Conservation (phyloP, 1,140 invertebrate genomes). For the Pachypeltis micranthus region DNA sequence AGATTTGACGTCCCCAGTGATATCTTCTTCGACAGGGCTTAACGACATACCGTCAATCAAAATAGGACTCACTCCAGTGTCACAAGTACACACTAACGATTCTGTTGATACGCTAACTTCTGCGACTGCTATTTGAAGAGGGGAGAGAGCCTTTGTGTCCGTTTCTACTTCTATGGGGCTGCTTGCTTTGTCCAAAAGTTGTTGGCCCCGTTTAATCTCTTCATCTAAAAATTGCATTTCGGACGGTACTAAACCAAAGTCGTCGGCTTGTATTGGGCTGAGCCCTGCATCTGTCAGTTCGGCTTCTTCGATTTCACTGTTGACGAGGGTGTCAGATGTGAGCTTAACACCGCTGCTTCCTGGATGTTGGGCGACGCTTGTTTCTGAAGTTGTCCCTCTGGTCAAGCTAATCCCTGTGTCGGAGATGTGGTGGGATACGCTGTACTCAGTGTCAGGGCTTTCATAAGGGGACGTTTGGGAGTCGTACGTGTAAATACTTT, state of each 20-base stretch:
- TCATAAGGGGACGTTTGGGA: slow-evolving; percentile 31
- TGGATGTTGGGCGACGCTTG: slow-evolving; percentile 33
- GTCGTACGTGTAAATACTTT: slow-evolving; percentile 38
- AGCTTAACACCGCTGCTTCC: slow-evolving; percentile 26
- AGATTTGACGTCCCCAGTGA: slow-evolving; percentile 37
- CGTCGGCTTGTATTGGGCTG: slow-evolving; percentile 42
- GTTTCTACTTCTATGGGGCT: slow-evolving; percentile 37
- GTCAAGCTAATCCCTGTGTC: slow-evolving; percentile 42
- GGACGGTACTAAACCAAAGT: slow-evolving; percentile 30
- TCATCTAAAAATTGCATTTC: slow-evolving; percentile 33
- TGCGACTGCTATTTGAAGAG: slow-evolving; percentile 35
- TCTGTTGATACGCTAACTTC: slow-evolving; percentile 40
- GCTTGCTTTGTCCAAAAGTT: slow-evolving; percentile 36
- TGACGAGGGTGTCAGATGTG: slow-evolving; percentile 38
- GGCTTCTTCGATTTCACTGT: slow-evolving; percentile 37
- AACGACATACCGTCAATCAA: slow-evolving; percentile 28
- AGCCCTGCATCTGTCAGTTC: slow-evolving; percentile 43
- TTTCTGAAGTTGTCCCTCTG: slow-evolving; percentile 36
- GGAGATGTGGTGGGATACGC: slow-evolving; percentile 39
- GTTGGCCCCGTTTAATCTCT: slow-evolving; percentile 26
- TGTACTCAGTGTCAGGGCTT: slow-evolving; percentile 38
- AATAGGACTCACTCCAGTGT: slow-evolving; percentile 38
- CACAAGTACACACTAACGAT: slow-evolving; percentile 35
- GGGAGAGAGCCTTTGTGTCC: slow-evolving; percentile 32
- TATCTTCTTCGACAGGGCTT: slow-evolving; percentile 13